Conservation (phyloP, 2,797 vertebrate species). For the Gymnothorax reevesii region DNA sequence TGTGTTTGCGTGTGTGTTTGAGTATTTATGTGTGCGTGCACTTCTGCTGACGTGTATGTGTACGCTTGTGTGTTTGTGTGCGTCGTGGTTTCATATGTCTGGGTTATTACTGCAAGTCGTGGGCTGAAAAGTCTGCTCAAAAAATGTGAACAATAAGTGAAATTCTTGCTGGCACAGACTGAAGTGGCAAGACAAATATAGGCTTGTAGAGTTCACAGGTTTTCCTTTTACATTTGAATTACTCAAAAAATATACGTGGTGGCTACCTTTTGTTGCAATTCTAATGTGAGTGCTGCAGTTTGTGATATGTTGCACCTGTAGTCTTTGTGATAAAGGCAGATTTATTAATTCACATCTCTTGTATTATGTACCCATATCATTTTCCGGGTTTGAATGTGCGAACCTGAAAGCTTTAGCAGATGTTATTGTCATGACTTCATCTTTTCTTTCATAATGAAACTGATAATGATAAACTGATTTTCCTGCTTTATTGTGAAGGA, state of each 20-base stretch:
- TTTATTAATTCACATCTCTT: not conserved
- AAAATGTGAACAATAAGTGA: not conserved
- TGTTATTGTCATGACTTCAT: too few relatives aligned
- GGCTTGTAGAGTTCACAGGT: not conserved
- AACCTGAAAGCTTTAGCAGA: too few relatives aligned
- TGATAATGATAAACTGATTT: too few relatives aligned
- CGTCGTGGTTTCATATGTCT: not conserved
- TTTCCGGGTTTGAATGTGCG: too few relatives aligned
- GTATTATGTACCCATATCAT: not conserved
- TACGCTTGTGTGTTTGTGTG: not conserved
- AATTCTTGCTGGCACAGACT: not conserved
- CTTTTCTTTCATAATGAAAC: too few relatives aligned
- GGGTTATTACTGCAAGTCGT: not conserved
- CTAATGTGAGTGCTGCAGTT: not conserved
- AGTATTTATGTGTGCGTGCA: not conserved
- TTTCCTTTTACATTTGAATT: not conserved
- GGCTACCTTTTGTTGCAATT: not conserved
- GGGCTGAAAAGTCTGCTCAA: not conserved
- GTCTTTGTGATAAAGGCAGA: not conserved
- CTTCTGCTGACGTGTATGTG: not conserved
- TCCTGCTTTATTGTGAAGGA: too few relatives aligned
- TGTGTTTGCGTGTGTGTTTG: not conserved
- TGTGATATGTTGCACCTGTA: not conserved
- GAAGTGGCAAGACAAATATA: not conserved
- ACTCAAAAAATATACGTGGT: not conserved